Evolutionary conservation across 2,113 vertebrate species (phyloP), one percentile per base, ranked within the genome.

Genomic region (Tetrax tetrax): DNA sequence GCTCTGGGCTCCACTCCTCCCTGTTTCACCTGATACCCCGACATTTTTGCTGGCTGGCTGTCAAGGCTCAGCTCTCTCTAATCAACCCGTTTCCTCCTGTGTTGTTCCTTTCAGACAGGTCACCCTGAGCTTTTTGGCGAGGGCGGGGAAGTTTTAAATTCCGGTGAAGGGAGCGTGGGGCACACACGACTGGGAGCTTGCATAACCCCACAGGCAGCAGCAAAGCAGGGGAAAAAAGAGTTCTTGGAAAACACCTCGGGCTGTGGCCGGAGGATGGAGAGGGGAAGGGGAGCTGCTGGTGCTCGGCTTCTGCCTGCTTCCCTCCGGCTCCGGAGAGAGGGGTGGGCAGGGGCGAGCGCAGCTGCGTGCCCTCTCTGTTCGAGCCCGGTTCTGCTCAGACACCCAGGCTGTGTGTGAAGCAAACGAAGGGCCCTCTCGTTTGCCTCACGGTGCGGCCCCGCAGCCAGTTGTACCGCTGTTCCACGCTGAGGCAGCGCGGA

Each of bases 381-480:
- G 6, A 68, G 15, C 50, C 25, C 5, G 5, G 5, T n/a, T 35
- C 8, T 4, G 21, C 48, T 53, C 57, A 22, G 71, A 9, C 41
- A 20, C 17, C 29, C 56, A 0, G 2, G 41, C 3, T 37, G 6
- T 15, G 41, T 12, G 41, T 15, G 41, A 43, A 15, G 41, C 41
- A 43, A 43, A 43, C 6, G 41, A 43, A 43, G 41, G 14, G 41
- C 41, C 41, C 41, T 43, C 41, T 43, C 41, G 15, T 43, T 16
- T 43, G 65, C 17, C 16, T 38, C 4, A 1, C 0, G 31, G 43
- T 13, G 29, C 12, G 41, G 83, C 65, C 56, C 70, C 38, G 22
- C 56, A 7, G 23, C 43, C 43, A 33, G 90, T 24, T 31, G 24
- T 0, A 0, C 48, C 0, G 4, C 50, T 20, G 1, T 9, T 75